A percentile compares a stretch with the other conserved stretches of the same genome.
Evolutionary conservation across 2,797 vertebrate species (phyloP).

Genomic region (Margarornis squamiger): DNA sequence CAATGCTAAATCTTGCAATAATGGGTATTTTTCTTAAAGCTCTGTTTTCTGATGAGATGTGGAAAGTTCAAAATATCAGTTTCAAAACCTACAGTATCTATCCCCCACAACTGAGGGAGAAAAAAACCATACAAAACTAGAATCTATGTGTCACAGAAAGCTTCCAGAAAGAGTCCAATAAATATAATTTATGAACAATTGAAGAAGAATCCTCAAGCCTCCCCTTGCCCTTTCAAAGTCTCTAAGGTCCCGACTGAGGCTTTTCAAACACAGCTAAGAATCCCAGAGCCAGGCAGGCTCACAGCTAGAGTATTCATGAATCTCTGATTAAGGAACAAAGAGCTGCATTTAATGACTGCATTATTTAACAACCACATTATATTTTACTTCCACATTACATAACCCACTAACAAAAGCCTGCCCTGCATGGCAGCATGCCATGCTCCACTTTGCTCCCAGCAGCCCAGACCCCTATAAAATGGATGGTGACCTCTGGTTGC

Average conservation of each 20-base stretch:
- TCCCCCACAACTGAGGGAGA: neutral
- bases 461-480: constrained; percentile 1
- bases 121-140: neutral
- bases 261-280: neutral
- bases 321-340: constrained; percentile 55
- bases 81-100: neutral
- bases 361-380: constrained; percentile 43
- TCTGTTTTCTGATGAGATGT: neutral
- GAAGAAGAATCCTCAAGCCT: neutral
- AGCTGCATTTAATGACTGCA: constrained; percentile 33
- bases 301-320: constrained; percentile 50
- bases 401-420: constrained; percentile 39
- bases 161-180: neutral
- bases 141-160: neutral
- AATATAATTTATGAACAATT: neutral
- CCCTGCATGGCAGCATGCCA: constrained; percentile 8
- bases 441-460: neutral
- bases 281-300: constrained; percentile 7
- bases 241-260: neutral
- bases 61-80: neutral
- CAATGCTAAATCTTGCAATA: neutral
- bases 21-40: neutral
- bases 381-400: constrained; percentile 51
- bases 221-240: neutral
- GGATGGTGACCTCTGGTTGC: constrained; percentile 13